Percentiles rank a stretch among this genome's conserved stretches.
Evolutionary conservation across 2,797 vertebrate species (phyloP).

Genomic region (Cichlasoma orientale): DNA sequence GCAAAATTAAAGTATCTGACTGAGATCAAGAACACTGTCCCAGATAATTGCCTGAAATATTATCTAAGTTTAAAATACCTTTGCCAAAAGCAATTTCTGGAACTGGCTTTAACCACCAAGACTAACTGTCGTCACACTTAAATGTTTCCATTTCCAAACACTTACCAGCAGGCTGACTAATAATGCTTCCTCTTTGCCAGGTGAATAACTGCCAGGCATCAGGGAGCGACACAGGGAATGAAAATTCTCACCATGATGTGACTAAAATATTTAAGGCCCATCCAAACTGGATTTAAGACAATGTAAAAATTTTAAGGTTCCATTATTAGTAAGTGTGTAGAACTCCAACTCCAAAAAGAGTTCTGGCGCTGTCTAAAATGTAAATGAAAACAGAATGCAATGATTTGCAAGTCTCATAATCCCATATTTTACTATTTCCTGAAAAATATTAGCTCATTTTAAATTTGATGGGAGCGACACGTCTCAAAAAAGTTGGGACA

Average conservation of each 20-base stretch:
- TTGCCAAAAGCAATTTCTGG: neutral
- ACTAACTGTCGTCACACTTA: neutral
- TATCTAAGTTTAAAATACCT: neutral
- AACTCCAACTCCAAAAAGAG: too few species aligned
- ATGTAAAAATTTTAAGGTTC: neutral
- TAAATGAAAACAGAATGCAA: neutral
- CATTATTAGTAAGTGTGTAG: neutral
- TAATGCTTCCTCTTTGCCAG: neutral
- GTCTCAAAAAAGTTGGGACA: neutral
- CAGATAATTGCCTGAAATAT: neutral
- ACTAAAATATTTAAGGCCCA: neutral
- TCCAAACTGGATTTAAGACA: neutral
- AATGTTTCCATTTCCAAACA: conserved; percentile 3
- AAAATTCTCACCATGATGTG: neutral
- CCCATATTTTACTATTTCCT: neutral
- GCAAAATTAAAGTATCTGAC: neutral
- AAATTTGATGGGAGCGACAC: neutral
- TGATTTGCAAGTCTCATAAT: neutral
- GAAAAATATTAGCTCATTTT: too few species aligned
- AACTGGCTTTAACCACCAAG: neutral
- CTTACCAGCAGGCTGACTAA: neutral
- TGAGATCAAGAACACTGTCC: neutral
- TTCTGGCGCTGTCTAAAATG: neutral
- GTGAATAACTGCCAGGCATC: neutral
- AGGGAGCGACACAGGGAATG: neutral